These are phyloP conservation scores for honey bee (Apis mellifera) DNA, from an alignment of 1,140 invertebrate genomes.

Conservation along the genomic window Amel_HAv3.1 CM009934.2:7362001-7362500, in stretches of 20 bases:
- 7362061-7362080: too few species aligned
- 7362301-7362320: slow-evolving; percentile 6
- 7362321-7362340: slow-evolving; percentile 33
- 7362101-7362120: background rate
- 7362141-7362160: slow-evolving; percentile 20
- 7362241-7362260: slow-evolving; percentile 69
- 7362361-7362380: slow-evolving; percentile 49
- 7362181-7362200: slow-evolving; percentile 9
- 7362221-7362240: slow-evolving; percentile 65
- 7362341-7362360: slow-evolving; percentile 35
- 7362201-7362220: slow-evolving; percentile 40
- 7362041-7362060: too few species aligned
- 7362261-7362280: slow-evolving; percentile 58
- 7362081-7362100: too few species aligned
- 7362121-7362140: too few species aligned
- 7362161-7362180: slow-evolving; percentile 31
- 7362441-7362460: slow-evolving; percentile 4
- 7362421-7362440: background rate
- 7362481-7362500: slow-evolving; percentile 58
- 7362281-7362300: background rate
- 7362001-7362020: too few species aligned
- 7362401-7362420: slow-evolving; percentile 53
- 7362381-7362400: slow-evolving; percentile 65
- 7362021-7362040: too few species aligned
- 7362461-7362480: slow-evolving; percentile 3